Conservation (phyloP, 2,113 vertebrate genomes). For the Brachyistius frenatus region DNA sequence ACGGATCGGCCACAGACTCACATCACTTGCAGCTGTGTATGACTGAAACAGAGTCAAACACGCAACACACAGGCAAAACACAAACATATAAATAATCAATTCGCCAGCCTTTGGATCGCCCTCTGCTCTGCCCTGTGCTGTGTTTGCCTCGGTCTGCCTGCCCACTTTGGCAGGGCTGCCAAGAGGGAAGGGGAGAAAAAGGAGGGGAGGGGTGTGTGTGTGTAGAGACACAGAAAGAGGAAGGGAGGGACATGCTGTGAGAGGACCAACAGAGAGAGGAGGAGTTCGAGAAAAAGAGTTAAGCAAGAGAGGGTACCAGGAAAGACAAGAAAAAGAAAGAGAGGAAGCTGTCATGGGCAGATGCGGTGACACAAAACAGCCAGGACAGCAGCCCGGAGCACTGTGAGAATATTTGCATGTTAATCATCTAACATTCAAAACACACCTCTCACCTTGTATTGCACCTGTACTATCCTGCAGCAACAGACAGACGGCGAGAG, state of each 20-base stretch:
- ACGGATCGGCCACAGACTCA: slow-evolving; percentile 37
- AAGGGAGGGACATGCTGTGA: slow-evolving; percentile 79
- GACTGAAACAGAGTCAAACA: slow-evolving; percentile 38
- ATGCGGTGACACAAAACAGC: slow-evolving; percentile 43
- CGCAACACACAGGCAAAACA: slow-evolving; percentile 52
- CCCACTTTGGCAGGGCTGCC: slow-evolving; percentile 83
- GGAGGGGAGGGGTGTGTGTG: slow-evolving; percentile 51
- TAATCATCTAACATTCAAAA: slow-evolving; percentile 52
- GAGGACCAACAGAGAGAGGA: slow-evolving; percentile 69
- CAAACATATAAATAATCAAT: slow-evolving; percentile 68
- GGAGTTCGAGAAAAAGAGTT: slow-evolving; percentile 72
- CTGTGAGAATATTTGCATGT: slow-evolving; percentile 8
- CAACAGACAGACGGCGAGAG: slow-evolving; percentile 45
- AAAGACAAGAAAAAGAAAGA: slow-evolving; percentile 61
- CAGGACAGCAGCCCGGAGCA: slow-evolving; percentile 42
- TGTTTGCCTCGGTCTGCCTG: slow-evolving; percentile 77
- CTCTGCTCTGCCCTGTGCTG: slow-evolving; percentile 80
- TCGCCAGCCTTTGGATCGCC: slow-evolving; percentile 77
- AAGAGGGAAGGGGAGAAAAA: slow-evolving; percentile 76
- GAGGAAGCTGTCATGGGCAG: slow-evolving; percentile 46
- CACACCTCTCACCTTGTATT: slow-evolving; percentile 38
- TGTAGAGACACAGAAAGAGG: slow-evolving; percentile 74
- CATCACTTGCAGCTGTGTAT: slow-evolving; percentile 39
- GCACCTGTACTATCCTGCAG: slow-evolving; percentile 40
- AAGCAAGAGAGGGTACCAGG: slow-evolving; percentile 68